Conservation (phyloP, 1,140 invertebrate genomes). For the Metaphire vulgaris region DNA sequence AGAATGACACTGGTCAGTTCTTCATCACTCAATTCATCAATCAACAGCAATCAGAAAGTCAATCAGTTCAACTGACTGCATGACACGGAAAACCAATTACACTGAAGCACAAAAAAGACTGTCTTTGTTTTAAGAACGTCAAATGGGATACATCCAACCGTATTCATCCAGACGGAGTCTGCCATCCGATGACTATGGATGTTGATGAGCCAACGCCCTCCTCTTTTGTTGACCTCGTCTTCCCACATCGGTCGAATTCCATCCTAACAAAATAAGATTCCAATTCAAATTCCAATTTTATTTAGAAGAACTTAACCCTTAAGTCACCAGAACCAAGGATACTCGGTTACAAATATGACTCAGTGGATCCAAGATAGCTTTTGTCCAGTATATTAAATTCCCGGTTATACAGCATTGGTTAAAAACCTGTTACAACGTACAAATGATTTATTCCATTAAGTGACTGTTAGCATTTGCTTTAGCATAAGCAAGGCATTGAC, state of each 20-base stretch:
- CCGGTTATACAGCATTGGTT: too few species aligned
- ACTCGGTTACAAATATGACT: too few species aligned
- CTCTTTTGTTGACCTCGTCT: slow-evolving; percentile 79
- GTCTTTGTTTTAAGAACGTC: neutral
- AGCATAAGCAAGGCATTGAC: too few species aligned
- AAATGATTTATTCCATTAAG: too few species aligned
- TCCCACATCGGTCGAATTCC: slow-evolving; percentile 98
- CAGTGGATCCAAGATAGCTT: too few species aligned
- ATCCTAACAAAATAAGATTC: slow-evolving; percentile 48
- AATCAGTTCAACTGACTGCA: neutral
- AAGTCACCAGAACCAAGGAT: too few species aligned
- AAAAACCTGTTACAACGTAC: too few species aligned
- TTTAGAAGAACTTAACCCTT: too few species aligned
- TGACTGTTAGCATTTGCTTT: too few species aligned
- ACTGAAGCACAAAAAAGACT: too few species aligned
- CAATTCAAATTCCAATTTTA: neutral
- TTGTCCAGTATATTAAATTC: too few species aligned
- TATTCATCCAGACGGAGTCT: neutral
- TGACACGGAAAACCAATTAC: neutral
- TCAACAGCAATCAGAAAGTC: neutral
- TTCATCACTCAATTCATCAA: neutral
- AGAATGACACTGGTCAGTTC: too few species aligned
- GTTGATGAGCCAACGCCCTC: slow-evolving; percentile 89
- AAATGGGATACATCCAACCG: neutral
- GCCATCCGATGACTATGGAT: slow-evolving; percentile 47